phyloP scores from a whole-genome alignment of 2,113 vertebrate species.

The Geothlypis trichas region DNA sequence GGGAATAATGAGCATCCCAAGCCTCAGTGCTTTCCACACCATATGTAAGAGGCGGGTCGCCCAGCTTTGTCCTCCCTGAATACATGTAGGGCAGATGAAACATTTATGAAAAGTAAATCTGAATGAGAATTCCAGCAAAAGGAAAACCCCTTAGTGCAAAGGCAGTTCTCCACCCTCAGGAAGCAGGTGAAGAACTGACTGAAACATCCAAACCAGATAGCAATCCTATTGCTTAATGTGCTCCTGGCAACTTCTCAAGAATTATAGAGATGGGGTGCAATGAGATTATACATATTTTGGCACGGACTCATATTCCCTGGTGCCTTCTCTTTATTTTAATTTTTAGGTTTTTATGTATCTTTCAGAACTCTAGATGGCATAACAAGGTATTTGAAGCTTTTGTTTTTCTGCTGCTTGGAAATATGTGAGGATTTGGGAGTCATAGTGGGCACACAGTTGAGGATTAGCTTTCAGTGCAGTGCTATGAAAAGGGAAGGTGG shows the following conservation, averaged over 20 bases:
- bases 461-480: neutral
- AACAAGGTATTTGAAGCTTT: neutral
- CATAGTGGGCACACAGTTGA: neutral
- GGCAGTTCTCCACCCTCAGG: slow-evolving; percentile 23
- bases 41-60: slow-evolving; percentile 30
- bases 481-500: neutral
- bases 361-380: neutral
- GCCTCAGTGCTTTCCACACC: slow-evolving; percentile 29
- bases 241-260: neutral
- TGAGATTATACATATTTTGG: neutral
- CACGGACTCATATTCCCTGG: neutral
- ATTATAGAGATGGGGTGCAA: neutral
- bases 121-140: slow-evolving; percentile 4
- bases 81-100: slow-evolving; percentile 16
- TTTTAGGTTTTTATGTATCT: neutral
- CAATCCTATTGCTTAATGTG: neutral
- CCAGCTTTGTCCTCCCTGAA: slow-evolving; percentile 35
- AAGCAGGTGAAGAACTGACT: neutral
- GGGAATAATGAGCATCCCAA: slow-evolving; percentile 19
- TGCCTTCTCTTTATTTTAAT: neutral
- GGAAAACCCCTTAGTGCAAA: neutral
- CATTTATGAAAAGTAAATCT: slow-evolving; percentile 21
- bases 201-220: neutral
- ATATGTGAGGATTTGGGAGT: neutral
- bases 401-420: neutral